These are phyloP conservation scores for Aeoliscus strigatus DNA, from an alignment of 2,797 vertebrate genomes.

Conservation along the genomic window DNA sequence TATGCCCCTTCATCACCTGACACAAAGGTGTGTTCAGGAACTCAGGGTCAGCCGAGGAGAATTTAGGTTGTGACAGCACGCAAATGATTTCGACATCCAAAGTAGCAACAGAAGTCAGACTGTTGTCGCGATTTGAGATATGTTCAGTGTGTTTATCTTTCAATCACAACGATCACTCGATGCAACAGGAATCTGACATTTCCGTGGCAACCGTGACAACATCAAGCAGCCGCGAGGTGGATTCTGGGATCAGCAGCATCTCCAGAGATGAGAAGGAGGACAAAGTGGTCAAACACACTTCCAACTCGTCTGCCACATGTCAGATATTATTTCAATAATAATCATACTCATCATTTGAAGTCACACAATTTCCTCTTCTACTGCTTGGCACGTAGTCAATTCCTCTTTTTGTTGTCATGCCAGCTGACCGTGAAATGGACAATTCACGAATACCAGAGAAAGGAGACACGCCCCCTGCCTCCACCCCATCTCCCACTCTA, in stretches of 20 bases:
- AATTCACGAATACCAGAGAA: constrained; percentile 74
- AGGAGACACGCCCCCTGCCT: constrained; percentile 39
- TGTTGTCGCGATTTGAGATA: too few species aligned
- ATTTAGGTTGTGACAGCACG: too few species aligned
- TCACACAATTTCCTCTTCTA: background rate
- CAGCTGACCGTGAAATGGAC: constrained; percentile 83
- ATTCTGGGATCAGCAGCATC: constrained; percentile 70
- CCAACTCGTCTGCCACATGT: constrained; percentile 80
- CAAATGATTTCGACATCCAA: too few species aligned
- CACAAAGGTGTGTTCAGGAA: too few species aligned
- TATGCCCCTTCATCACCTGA: constrained; percentile 35
- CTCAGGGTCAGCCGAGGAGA: too few species aligned
- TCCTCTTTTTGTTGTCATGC: constrained; percentile 11
- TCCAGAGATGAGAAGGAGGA: constrained; percentile 69
- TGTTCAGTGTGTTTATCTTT: constrained; percentile 33
- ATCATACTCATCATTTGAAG: background rate
- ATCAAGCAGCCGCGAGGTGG: constrained; percentile 43
- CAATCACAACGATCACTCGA: too few species aligned
- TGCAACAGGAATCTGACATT: too few species aligned
- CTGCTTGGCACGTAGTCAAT: background rate
- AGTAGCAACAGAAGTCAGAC: too few species aligned
- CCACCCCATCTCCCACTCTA: accelerated
- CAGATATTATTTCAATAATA: constrained; percentile 1
- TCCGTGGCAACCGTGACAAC: background rate
- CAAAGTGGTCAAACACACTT: constrained; percentile 60